These are phyloP conservation scores for Orius laevigatus DNA, from an alignment of 1,140 invertebrate species.

Conservation along the genomic window DNA sequence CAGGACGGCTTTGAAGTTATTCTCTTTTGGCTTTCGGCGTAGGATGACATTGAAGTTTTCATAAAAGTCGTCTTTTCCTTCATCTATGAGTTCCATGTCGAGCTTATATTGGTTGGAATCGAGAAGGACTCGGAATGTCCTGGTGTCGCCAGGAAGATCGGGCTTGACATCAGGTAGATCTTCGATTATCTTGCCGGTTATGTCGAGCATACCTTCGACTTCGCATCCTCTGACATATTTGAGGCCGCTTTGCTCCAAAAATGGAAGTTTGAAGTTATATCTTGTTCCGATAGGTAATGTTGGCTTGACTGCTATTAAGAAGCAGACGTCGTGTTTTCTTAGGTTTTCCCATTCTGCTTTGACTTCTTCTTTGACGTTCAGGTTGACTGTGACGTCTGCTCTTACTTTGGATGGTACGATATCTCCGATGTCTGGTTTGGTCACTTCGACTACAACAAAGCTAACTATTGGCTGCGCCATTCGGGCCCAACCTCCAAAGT, in stretches of 20 bases:
- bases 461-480: slow-evolving; percentile 92
- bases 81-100: slow-evolving; percentile 71
- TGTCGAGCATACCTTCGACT: slow-evolving; percentile 96
- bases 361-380: slow-evolving; percentile 78
- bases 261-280: slow-evolving; percentile 64
- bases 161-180: slow-evolving; percentile 77
- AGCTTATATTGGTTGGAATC: slow-evolving; percentile 92
- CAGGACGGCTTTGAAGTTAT: slow-evolving; percentile 98
- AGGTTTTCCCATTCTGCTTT: slow-evolving; percentile 95
- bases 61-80: slow-evolving; percentile 77
- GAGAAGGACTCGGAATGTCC: slow-evolving; percentile 86
- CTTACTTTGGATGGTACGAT: slow-evolving; percentile 84
- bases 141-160: slow-evolving; percentile 65
- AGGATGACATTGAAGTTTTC: slow-evolving; percentile 96
- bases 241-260: slow-evolving; percentile 81
- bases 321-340: slow-evolving; percentile 94
- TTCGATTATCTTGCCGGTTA: slow-evolving; percentile 89
- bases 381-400: slow-evolving; percentile 84
- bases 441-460: slow-evolving; percentile 90
- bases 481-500: slow-evolving; percentile 94
- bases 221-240: slow-evolving; percentile 91
- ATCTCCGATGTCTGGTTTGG: slow-evolving; percentile 80
- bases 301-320: slow-evolving; percentile 81
- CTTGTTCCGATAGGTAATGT: slow-evolving; percentile 55
- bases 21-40: slow-evolving; percentile 95